Evolutionary conservation across 2,113 vertebrate genomes (phyloP).

Genomic region (Rynchops niger): DNA sequence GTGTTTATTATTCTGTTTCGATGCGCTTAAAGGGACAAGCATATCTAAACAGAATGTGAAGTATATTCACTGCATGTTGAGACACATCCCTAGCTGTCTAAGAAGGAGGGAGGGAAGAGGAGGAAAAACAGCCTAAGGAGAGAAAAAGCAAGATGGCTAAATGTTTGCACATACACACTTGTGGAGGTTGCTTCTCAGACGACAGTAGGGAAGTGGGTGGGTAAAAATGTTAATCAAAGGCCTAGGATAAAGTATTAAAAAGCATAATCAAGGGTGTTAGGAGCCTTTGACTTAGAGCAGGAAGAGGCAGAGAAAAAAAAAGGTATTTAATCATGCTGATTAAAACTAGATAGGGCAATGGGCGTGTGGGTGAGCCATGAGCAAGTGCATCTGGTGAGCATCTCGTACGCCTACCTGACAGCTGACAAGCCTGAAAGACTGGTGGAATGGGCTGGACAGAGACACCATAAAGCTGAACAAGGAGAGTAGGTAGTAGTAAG

Average conservation of each 20-base stretch:
- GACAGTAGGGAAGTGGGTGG: background rate
- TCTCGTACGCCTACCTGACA: background rate
- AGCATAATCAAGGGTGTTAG: background rate
- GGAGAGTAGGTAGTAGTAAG: background rate
- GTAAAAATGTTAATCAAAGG: background rate
- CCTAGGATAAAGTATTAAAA: background rate
- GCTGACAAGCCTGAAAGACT: background rate
- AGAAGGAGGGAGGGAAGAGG: background rate
- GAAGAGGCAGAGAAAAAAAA: background rate
- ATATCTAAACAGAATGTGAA: background rate
- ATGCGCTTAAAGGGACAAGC: background rate
- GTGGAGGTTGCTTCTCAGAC: background rate
- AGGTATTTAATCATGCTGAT: background rate
- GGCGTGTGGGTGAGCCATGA: background rate
- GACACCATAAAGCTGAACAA: background rate
- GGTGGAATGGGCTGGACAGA: background rate
- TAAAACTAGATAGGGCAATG: background rate
- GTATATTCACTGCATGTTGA: background rate
- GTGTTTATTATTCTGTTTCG: background rate
- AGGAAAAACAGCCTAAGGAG: background rate
- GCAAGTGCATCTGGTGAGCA: background rate
- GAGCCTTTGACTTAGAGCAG: background rate
- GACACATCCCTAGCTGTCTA: background rate
- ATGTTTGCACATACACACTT: background rate
- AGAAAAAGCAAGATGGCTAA: background rate